Conservation (phyloP, 2,113 vertebrate species). For the Heterotilapia buettikoferi region DNA sequence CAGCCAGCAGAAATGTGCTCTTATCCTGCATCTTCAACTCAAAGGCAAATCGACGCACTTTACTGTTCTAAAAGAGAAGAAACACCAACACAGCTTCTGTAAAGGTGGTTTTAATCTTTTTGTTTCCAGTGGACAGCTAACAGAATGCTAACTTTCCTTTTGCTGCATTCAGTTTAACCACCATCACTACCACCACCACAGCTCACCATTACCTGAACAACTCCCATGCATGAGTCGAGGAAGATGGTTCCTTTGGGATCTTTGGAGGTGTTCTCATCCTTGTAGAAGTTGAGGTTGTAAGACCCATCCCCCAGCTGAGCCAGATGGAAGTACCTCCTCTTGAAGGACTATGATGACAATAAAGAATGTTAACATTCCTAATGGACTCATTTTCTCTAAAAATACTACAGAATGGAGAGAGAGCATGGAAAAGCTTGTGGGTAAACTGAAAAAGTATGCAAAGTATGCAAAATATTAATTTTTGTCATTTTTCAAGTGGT, state of each 20-base stretch:
- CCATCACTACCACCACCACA: neutral
- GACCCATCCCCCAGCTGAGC: conserved; percentile 96
- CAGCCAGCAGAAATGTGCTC: conserved; percentile 92
- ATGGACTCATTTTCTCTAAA: conserved; percentile 17
- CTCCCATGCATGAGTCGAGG: conserved; percentile 96
- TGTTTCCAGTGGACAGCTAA: neutral
- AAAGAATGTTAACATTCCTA: neutral
- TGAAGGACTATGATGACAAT: conserved; percentile 83
- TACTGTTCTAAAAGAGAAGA: conserved; percentile 79
- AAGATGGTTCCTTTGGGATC: conserved; percentile 99
- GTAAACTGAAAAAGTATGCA: neutral
- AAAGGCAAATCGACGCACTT: conserved; percentile 92
- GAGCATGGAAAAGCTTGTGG: conserved; percentile 36
- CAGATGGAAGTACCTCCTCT: conserved; percentile 96
- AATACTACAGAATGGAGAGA: conserved; percentile 1
- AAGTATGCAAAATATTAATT: neutral
- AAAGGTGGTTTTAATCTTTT: neutral
- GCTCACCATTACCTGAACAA: conserved; percentile 83
- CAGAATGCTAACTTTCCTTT: neutral
- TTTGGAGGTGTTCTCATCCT: conserved; percentile 97
- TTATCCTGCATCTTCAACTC: conserved; percentile 99
- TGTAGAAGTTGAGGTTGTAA: conserved; percentile 99
- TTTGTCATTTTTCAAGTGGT: neutral
- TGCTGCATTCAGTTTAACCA: neutral
- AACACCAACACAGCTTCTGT: neutral